These are phyloP conservation scores for Ptyas mucosa DNA, from an alignment of 2,113 vertebrate species.

Conservation along the genomic window DNA sequence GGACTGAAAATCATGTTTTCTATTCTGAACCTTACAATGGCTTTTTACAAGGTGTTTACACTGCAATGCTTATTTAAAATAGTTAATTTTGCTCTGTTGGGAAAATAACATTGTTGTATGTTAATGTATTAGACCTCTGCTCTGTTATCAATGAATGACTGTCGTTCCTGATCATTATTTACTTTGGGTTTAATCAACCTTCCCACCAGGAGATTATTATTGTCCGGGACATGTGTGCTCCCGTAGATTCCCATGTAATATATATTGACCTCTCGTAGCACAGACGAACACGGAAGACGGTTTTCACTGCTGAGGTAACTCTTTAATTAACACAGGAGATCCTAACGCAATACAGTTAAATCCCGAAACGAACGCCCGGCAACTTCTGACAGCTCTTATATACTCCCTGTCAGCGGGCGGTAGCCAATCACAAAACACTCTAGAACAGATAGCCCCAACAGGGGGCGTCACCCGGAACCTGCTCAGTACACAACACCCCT, in stretches of 20 bases:
- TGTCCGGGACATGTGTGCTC: constrained; percentile 6
- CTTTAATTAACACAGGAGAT: too few species aligned
- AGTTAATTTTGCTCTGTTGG: not conserved
- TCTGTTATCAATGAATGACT: not conserved
- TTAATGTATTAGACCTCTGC: not conserved
- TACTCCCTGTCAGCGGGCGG: too few species aligned
- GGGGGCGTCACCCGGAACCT: too few species aligned
- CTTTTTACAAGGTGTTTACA: not conserved
- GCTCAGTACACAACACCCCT: too few species aligned
- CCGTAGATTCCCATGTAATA: fast-evolving
- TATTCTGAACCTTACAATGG: not conserved
- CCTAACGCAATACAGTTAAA: too few species aligned
- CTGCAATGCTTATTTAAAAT: not conserved
- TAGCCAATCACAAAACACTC: too few species aligned
- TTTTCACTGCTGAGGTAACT: too few species aligned
- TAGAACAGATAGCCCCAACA: too few species aligned
- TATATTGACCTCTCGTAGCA: too few species aligned
- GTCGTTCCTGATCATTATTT: not conserved
- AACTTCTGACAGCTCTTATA: too few species aligned
- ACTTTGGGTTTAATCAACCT: constrained; percentile 14
- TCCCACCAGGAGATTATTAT: constrained; percentile 4
- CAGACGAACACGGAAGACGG: too few species aligned
- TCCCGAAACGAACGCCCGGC: too few species aligned
- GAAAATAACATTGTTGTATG: not conserved
- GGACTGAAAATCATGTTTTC: not conserved